Conservation (phyloP, 2,888 invertebrate species). For the Oxytorus armatus region DNA sequence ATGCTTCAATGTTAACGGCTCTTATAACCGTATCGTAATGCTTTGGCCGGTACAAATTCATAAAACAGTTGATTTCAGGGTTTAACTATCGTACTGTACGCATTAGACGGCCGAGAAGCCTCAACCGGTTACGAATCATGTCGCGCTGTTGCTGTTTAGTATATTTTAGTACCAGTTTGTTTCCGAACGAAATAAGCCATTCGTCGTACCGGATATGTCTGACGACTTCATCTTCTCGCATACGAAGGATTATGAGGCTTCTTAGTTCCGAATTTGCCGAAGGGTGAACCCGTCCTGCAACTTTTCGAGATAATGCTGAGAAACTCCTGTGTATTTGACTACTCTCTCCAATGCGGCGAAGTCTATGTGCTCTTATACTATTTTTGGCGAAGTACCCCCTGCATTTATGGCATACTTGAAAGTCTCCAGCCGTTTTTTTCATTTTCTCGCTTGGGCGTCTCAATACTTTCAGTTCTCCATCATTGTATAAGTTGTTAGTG, state of each 20-base stretch:
- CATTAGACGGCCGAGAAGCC: slow-evolving; percentile 65
- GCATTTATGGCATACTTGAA: slow-evolving; percentile 1
- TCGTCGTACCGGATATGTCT: slow-evolving; percentile 67
- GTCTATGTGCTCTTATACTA: slow-evolving; percentile 66
- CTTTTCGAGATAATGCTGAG: slow-evolving; percentile 56
- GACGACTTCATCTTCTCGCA: slow-evolving; percentile 65
- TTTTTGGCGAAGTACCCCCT: slow-evolving; percentile 54
- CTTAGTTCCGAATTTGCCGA: slow-evolving; percentile 17
- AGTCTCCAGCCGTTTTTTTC: slow-evolving; percentile 51
- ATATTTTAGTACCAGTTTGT: slow-evolving; percentile 66
- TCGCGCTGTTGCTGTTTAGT: slow-evolving; percentile 52
- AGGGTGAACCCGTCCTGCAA: slow-evolving; percentile 65
- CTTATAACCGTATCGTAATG: slow-evolving; percentile 41
- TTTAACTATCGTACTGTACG: slow-evolving; percentile 2
- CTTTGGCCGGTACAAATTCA: slow-evolving; percentile 7
- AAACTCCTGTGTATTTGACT: slow-evolving; percentile 63
- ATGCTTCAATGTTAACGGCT: background rate
- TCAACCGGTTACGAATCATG: slow-evolving; percentile 67
- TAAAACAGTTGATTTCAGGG: background rate
- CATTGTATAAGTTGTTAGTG: slow-evolving; percentile 57
- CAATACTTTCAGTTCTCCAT: slow-evolving; percentile 65
- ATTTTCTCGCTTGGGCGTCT: slow-evolving; percentile 63
- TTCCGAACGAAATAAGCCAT: slow-evolving; percentile 65
- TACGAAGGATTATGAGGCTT: slow-evolving; percentile 61
- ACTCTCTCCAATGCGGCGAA: slow-evolving; percentile 58